Base-by-base conservation (phyloP, 2,113 vertebrate species). In the Ptyas mucosa region DNA sequence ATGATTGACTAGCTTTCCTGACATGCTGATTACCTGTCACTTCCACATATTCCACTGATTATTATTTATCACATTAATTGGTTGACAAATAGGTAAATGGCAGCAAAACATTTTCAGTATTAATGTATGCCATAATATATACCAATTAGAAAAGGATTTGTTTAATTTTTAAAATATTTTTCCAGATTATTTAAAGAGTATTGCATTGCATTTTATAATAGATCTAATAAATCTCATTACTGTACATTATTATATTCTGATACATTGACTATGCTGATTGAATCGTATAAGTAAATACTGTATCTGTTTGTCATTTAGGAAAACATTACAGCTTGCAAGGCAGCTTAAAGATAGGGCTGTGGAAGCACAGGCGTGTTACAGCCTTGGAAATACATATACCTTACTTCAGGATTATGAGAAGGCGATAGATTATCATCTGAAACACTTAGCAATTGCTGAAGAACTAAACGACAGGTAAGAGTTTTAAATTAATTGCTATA, bases 291-390 rank as follows among this genome's bases (percentile, higher is more conserved):
- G 21, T 87, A 75, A 49, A 89, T 6, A 52, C 61, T 64, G 58
- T 64, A 53, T 43, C 81, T 54, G 92, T 26, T 81, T 95, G 89
- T 95, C 87, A 46, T 96, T 92, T 95, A 99, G 99, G 97, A 98
- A 97, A 96, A 99, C 99, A 0, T 95, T 99, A 52, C 98, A 99
- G 88, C 97, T 99, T 96, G 99, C 99, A 0, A 97, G 99, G 85
- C 99, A 99, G 97, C 95, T 99, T 89, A 98, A 98, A 94, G 99
- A 99, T 95, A 97, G 98, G 91, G 99, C 99, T 0, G 98, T 99
- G 92, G 99, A 99, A 96, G 99, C 99, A 0, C 99, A 99, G 97
- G 98, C 99, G 91, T 99, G 99, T 95, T 99, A 99, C 96, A 99
- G 99, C 93, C 98, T 99, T 23, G 99, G 99, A 1, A 99, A 99